phyloP scores from a whole-genome alignment of 1,140 invertebrate genomes.

The Halictus rubicundus region DNA sequence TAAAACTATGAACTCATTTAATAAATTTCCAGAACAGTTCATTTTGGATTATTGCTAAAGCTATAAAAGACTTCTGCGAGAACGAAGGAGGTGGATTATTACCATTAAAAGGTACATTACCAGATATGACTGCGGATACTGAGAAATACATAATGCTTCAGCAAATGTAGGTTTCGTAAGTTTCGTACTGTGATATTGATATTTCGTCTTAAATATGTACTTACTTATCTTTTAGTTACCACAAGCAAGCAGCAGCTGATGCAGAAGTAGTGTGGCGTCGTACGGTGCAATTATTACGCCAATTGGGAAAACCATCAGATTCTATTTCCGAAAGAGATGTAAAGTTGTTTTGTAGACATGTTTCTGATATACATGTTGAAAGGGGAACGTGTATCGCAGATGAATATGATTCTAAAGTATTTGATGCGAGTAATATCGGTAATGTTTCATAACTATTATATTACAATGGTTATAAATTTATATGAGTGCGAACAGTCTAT shows the following conservation, averaged over 20 bases:
- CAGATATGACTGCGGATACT: constrained; percentile 99
- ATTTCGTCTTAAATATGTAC: background rate
- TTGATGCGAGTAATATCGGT: constrained; percentile 83
- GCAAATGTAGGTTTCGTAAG: constrained; percentile 85
- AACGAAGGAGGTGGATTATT: constrained; percentile 91
- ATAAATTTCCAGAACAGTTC: constrained; percentile 83
- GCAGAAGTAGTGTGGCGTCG: constrained; percentile 89
- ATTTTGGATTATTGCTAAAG: constrained; percentile 97
- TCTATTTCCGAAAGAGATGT: constrained; percentile 89
- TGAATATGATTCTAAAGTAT: constrained; percentile 86
- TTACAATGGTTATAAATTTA: constrained; percentile 12
- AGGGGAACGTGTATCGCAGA: constrained; percentile 90
- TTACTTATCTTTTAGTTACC: constrained; percentile 82
- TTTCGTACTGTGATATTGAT: background rate
- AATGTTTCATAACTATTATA: constrained; percentile 36
- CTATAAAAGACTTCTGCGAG: constrained; percentile 93
- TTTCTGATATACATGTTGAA: constrained; percentile 88
- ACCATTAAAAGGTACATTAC: constrained; percentile 94
- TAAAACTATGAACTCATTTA: constrained; percentile 36
- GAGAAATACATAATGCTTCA: constrained; percentile 95
- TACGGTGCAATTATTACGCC: constrained; percentile 89
- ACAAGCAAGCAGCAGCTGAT: constrained; percentile 91
- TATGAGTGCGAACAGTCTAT: background rate
- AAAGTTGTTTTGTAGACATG: constrained; percentile 92
- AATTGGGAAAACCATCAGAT: constrained; percentile 87